Percentiles rank a stretch among this genome's conserved stretches.
These are phyloP conservation scores for Maylandia zebra DNA, from an alignment of 2,113 vertebrate species.

Conservation along the genomic window DNA sequence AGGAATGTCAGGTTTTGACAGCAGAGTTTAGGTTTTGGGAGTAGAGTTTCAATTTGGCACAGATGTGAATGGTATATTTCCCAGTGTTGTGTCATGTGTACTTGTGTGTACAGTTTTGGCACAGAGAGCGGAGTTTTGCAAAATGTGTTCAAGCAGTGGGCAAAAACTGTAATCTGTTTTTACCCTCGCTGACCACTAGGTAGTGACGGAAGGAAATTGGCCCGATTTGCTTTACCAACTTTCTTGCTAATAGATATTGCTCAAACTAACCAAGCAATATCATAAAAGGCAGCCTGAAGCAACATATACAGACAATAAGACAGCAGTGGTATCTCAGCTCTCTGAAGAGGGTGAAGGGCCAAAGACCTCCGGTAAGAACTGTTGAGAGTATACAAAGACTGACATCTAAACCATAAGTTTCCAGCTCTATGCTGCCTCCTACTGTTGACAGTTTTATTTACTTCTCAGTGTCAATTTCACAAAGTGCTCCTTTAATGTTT, in stretches of 20 bases:
- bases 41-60: too few relatives aligned
- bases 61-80: too few relatives aligned
- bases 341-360: not conserved
- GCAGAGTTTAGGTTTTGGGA: too few relatives aligned
- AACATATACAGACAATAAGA: not conserved
- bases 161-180: not conserved
- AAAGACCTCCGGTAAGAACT: not conserved
- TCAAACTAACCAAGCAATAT: not conserved
- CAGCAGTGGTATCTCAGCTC: not conserved
- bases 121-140: too few relatives aligned
- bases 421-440: not conserved
- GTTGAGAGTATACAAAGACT: not conserved
- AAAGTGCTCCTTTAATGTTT: not conserved
- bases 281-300: not conserved
- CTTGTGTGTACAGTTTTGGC: too few relatives aligned
- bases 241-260: not conserved
- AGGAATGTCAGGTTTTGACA: too few relatives aligned
- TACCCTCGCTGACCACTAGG: not conserved
- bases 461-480: not conserved
- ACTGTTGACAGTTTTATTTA: not conserved
- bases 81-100: too few relatives aligned
- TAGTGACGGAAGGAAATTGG: not conserved
- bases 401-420: not conserved
- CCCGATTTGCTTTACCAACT: not conserved
- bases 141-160: too few relatives aligned